Percentiles rank a stretch among this genome's conserved stretches.
Evolutionary conservation across 2,797 vertebrate genomes (phyloP).

Genomic region (Limosa lapponica): DNA sequence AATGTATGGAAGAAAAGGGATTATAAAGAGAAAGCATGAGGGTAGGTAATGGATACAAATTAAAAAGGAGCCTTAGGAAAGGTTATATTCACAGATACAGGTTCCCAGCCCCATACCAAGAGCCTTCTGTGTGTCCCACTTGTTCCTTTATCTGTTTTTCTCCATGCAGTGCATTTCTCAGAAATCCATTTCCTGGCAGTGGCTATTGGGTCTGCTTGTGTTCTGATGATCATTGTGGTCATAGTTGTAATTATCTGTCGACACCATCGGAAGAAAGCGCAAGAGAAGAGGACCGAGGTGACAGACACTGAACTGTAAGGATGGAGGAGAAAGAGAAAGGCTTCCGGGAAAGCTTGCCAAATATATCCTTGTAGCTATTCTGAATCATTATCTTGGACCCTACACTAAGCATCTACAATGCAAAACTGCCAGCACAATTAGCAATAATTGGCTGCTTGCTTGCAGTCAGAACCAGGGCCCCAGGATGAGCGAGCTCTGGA

Average conservation of each 20-base stretch:
- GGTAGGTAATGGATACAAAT: background rate
- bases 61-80: background rate
- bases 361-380: rapidly evolving
- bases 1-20: rapidly evolving
- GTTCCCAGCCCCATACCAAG: background rate
- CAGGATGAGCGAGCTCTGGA: background rate
- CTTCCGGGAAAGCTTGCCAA: background rate
- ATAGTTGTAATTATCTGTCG: constrained; percentile 75
- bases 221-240: constrained; percentile 82
- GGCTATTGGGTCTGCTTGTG: constrained; percentile 83
- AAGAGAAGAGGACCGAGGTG: constrained; percentile 46
- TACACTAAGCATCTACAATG: background rate
- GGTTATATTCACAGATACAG: background rate
- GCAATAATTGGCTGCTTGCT: background rate
- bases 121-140: background rate
- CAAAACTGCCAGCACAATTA: background rate
- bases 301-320: constrained; percentile 75
- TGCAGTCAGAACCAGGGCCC: background rate
- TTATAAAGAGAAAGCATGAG: rapidly evolving
- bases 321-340: background rate
- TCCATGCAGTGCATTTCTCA: constrained; percentile 75
- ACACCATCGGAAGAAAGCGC: constrained; percentile 74
- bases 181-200: constrained; percentile 86
- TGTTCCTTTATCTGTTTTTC: background rate
- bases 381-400: background rate